These are phyloP conservation scores for Sphaeramia orbicularis DNA, from an alignment of 2,797 vertebrate genomes.

Conservation along the genomic window DNA sequence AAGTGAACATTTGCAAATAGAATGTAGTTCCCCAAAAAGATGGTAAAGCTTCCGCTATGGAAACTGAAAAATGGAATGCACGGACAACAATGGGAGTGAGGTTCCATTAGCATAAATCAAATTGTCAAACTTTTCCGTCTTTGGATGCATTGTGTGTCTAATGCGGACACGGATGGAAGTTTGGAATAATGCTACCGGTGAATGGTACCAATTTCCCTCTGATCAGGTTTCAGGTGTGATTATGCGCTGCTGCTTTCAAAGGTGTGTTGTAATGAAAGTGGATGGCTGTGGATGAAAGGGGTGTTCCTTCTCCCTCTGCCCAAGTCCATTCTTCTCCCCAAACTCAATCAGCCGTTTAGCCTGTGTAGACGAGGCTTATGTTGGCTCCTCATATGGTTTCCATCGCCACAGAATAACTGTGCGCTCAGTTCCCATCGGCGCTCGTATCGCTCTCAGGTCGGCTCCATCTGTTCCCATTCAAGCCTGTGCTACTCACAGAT, in stretches of 20 bases:
- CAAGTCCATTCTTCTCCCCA: slow-evolving; percentile 67
- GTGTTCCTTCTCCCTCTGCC: slow-evolving; percentile 65
- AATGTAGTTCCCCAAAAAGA: slow-evolving; percentile 47
- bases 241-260: slow-evolving; percentile 72
- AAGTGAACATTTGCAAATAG: slow-evolving; percentile 63
- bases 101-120: slow-evolving; percentile 72
- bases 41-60: slow-evolving; percentile 36
- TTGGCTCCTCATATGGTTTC: slow-evolving; percentile 77
- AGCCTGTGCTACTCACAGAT: slow-evolving; percentile 52
- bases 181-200: slow-evolving; percentile 51
- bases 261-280: slow-evolving; percentile 73
- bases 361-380: slow-evolving; percentile 68
- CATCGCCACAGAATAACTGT: slow-evolving; percentile 75
- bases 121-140: slow-evolving; percentile 70
- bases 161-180: slow-evolving; percentile 41
- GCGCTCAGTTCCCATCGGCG: slow-evolving; percentile 79
- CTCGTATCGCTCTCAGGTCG: slow-evolving; percentile 60
- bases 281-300: slow-evolving; percentile 73
- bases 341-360: slow-evolving; percentile 76
- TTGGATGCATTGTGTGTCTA: slow-evolving; percentile 44
- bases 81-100: slow-evolving; percentile 51
- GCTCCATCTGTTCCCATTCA: slow-evolving; percentile 65
- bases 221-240: slow-evolving; percentile 70
- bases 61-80: slow-evolving; percentile 53
- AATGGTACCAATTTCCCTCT: slow-evolving; percentile 51